Percentiles rank a stretch among this genome's conserved stretches.
phyloP scores from a whole-genome alignment of 2,797 vertebrate species.

The Sebastes nivosus region DNA sequence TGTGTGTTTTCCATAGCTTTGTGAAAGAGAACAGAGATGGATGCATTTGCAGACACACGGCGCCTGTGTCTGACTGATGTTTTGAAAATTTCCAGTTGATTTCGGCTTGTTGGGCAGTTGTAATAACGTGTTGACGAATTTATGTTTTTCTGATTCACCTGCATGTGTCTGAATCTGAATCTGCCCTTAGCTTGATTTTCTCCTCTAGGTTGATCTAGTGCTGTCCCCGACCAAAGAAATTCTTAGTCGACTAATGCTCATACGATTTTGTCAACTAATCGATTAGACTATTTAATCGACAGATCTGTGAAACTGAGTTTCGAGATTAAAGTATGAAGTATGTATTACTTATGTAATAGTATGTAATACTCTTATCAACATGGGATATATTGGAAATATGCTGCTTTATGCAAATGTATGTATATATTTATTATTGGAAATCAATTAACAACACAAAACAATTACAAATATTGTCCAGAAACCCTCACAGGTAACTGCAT shows the following conservation, averaged over 20 bases:
- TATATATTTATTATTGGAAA: no score
- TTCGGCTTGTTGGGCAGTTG: background rate
- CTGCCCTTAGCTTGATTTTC: background rate
- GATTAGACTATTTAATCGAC: background rate
- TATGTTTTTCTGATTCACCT: background rate
- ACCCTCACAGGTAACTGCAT: no score
- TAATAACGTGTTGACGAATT: background rate
- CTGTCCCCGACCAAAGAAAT: no score
- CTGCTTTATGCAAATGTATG: no score
- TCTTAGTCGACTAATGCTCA: no score
- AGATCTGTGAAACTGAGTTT: background rate
- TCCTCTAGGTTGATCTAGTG: background rate
- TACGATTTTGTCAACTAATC: no score
- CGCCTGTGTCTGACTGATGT: background rate
- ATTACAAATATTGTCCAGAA: no score
- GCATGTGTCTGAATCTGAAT: background rate
- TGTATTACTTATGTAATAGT: no score
- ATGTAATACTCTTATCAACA: no score
- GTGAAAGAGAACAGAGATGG: slow-evolving; percentile 11
- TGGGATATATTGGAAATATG: no score
- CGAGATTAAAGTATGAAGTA: no score
- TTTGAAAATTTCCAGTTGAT: slow-evolving; percentile 21
- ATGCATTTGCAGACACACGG: slow-evolving; percentile 21
- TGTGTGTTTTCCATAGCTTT: background rate
- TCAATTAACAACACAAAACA: no score